Evolutionary conservation across 2,797 vertebrate species (phyloP).

Genomic region (Urosaurus nigricauda): DNA sequence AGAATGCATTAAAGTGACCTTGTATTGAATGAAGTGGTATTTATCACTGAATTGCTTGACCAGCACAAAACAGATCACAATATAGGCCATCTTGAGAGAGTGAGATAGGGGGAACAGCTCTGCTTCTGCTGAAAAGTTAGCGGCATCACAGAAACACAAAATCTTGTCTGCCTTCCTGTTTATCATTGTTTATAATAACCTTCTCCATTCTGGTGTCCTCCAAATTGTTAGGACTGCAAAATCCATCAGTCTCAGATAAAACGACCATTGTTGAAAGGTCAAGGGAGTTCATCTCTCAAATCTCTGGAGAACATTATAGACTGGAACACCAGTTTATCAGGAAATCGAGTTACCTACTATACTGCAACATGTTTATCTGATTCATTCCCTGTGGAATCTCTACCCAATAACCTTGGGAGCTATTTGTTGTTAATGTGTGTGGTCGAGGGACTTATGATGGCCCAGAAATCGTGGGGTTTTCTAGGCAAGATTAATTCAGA

Average conservation of each 20-base stretch:
- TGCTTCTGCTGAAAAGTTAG: conserved; percentile 27
- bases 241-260: background rate
- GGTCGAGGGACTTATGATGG: too few relatives aligned
- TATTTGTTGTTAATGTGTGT: too few relatives aligned
- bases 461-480: too few relatives aligned
- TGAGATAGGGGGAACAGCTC: background rate
- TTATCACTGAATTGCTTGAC: conserved; percentile 40
- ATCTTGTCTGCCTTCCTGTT: background rate
- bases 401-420: too few relatives aligned
- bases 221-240: background rate
- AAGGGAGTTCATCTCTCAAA: background rate
- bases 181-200: background rate
- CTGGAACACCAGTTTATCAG: background rate
- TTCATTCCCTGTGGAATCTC: background rate
- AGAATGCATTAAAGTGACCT: conserved; percentile 61
- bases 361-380: background rate
- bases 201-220: background rate
- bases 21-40: conserved; percentile 39
- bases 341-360: too few relatives aligned
- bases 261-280: background rate
- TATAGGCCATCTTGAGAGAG: conserved; percentile 34
- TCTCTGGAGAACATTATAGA: background rate
- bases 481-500: background rate
- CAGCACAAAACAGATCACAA: conserved; percentile 14
- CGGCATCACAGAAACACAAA: background rate